Percentiles rank a stretch among this genome's conserved stretches.
Conservation (phyloP, 2,113 vertebrate genomes). For the Phasianus colchicus region DNA sequence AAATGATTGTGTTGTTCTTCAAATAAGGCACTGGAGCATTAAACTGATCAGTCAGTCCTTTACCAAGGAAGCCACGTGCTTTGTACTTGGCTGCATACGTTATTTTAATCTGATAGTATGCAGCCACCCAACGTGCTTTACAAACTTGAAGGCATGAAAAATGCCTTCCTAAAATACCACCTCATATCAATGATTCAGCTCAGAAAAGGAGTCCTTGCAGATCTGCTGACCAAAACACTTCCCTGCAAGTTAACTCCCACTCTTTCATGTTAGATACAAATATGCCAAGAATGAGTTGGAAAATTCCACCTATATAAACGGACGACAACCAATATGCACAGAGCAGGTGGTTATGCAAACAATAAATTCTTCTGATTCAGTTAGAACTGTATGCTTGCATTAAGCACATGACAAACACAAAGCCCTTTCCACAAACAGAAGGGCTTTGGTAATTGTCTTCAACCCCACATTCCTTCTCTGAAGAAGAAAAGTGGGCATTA, state of each 20-base stretch:
- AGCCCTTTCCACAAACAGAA: not conserved
- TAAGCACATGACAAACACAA: not conserved
- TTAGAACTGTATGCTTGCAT: not conserved
- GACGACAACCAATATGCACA: accelerated
- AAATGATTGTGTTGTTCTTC: accelerated
- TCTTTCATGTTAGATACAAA: not conserved
- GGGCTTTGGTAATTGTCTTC: not conserved
- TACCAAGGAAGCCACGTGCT: not conserved
- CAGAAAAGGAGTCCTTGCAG: not conserved
- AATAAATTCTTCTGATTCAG: not conserved
- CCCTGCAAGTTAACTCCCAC: not conserved
- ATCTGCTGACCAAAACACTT: not conserved
- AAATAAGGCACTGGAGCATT: accelerated
- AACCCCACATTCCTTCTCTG: not conserved
- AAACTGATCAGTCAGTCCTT: accelerated
- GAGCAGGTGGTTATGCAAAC: not conserved
- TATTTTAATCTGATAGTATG: accelerated
- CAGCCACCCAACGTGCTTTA: not conserved
- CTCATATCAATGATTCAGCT: not conserved
- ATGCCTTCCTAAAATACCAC: not conserved
- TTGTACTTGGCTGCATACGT: no score
- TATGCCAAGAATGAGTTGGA: not conserved
- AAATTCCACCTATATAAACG: not conserved
- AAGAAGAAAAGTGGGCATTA: not conserved
- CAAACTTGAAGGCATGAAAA: not conserved